A percentile compares a stretch with the other conserved stretches of the same genome.
phyloP scores from a whole-genome alignment of 1,140 invertebrate genomes.

The Apis cerana region DNA sequence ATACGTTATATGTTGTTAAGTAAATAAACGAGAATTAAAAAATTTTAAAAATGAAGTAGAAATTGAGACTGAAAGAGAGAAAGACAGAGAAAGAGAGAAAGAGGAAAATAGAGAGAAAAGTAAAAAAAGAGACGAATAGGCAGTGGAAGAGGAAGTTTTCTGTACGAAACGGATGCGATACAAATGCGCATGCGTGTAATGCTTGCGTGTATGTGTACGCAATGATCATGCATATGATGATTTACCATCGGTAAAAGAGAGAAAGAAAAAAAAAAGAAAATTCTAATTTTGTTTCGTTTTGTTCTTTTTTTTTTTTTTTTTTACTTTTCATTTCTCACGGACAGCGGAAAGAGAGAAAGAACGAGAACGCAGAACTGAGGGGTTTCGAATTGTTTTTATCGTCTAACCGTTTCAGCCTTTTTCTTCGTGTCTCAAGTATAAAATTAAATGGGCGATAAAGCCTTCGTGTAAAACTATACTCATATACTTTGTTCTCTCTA shows the following conservation, averaged over 20 bases:
- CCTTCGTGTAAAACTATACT: constrained; percentile 66
- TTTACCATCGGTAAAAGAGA: background rate
- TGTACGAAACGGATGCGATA: constrained; percentile 23
- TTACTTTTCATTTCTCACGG: background rate
- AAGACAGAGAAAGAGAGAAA: background rate
- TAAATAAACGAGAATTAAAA: constrained; percentile 49
- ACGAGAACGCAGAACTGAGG: constrained; percentile 32
- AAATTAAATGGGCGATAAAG: constrained; percentile 61
- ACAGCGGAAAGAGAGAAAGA: constrained; percentile 30
- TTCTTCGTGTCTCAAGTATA: constrained; percentile 64
- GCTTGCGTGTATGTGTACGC: background rate
- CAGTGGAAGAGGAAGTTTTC: constrained; percentile 18
- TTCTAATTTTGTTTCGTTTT: background rate
- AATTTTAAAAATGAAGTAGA: background rate
- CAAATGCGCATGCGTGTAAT: constrained; percentile 9
- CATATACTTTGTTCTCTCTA: constrained; percentile 63
- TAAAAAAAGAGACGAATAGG: constrained; percentile 50
- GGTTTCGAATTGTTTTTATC: constrained; percentile 50
- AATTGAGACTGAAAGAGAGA: background rate
- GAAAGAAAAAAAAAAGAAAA: background rate
- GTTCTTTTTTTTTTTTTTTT: background rate
- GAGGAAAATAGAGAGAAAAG: background rate
- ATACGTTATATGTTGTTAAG: constrained; percentile 9
- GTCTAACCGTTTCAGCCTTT: constrained; percentile 57
- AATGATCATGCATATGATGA: background rate